phyloP scores from a whole-genome alignment of 2,113 vertebrate species.

The Crotalus viridis region DNA sequence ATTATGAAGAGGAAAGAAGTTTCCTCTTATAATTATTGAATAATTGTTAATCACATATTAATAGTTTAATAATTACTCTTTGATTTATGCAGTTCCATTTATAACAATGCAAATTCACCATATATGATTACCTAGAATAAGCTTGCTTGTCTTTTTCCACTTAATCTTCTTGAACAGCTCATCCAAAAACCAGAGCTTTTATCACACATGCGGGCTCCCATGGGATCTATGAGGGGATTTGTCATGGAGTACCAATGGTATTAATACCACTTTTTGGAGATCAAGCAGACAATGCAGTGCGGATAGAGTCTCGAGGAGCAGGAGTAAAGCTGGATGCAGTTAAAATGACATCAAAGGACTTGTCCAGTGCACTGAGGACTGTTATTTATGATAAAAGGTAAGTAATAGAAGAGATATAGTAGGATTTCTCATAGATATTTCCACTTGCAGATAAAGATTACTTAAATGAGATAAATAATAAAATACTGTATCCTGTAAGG shows the following conservation, averaged over 20 bases:
- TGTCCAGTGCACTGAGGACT: conserved; percentile 75
- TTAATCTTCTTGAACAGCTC: conserved; percentile 67
- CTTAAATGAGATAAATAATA: not conserved
- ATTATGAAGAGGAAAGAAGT: not conserved
- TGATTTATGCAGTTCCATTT: not conserved
- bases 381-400: conserved; percentile 86
- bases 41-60: not conserved
- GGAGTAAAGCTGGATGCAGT: conserved; percentile 79
- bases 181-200: conserved; percentile 85
- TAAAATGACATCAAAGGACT: conserved; percentile 74
- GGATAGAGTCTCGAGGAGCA: conserved; percentile 74
- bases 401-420: conserved; percentile 35
- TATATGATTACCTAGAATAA: not conserved
- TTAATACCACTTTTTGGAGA: conserved; percentile 85
- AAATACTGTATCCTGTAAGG: not conserved
- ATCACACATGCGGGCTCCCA: conserved; percentile 92
- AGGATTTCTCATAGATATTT: not conserved
- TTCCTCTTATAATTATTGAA: not conserved
- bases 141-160: not conserved
- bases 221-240: conserved; percentile 87
- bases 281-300: conserved; percentile 85
- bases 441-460: not conserved
- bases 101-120: not conserved
- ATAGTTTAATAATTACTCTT: not conserved
- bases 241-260: conserved; percentile 89